A percentile compares a stretch with the other conserved stretches of the same genome.
These are phyloP conservation scores for Himalopsyche japonica DNA, from an alignment of 2,888 invertebrate species.

Conservation along the genomic window DNA sequence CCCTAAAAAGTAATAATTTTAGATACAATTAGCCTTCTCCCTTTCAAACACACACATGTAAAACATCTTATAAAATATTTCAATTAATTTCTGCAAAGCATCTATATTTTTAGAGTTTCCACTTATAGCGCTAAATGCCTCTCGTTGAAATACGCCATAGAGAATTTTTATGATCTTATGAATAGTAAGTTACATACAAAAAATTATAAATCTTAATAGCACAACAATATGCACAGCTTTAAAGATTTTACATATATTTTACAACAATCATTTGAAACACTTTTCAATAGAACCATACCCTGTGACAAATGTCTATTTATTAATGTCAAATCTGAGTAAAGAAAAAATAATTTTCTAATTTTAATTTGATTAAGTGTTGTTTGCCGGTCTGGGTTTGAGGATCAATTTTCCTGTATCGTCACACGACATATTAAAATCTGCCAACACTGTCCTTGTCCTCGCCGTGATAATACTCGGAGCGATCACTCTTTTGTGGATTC, in stretches of 20 bases:
- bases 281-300: background rate
- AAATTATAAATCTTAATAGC: too few species aligned
- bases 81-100: too few species aligned
- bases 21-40: too few species aligned
- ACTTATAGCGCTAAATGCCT: too few species aligned
- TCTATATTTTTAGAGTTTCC: too few species aligned
- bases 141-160: too few species aligned
- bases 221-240: background rate
- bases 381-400: conserved; percentile 80
- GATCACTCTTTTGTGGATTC: conserved; percentile 94
- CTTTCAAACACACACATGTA: too few species aligned
- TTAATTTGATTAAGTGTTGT: conserved; percentile 8
- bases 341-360: background rate
- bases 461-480: conserved; percentile 95
- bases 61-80: too few species aligned
- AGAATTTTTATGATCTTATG: too few species aligned
- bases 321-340: background rate
- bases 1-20: too few species aligned
- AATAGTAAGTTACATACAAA: too few species aligned
- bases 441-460: conserved; percentile 84
- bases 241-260: background rate
- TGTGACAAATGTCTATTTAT: background rate
- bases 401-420: conserved; percentile 96
- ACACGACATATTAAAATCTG: conserved; percentile 98
- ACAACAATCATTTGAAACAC: background rate